Percentiles rank a stretch among this genome's conserved stretches.
phyloP scores from a whole-genome alignment of 2,888 invertebrate species.

The Amblyjoppa fuscipennis region DNA sequence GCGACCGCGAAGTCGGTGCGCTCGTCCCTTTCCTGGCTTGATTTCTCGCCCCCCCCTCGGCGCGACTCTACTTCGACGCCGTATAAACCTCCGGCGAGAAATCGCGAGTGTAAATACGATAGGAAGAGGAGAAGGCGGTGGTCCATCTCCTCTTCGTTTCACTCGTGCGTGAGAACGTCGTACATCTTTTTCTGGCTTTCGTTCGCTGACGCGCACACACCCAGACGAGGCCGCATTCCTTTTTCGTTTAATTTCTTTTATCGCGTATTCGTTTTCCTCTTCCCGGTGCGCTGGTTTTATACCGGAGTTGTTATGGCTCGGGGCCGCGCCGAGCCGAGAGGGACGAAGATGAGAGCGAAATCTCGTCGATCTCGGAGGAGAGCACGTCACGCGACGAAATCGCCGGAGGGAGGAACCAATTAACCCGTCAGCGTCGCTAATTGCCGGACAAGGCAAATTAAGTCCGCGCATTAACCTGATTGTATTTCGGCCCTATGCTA shows the following conservation, averaged over 20 bases:
- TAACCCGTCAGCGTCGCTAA: conserved; percentile 80
- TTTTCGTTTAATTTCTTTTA: conserved; percentile 8
- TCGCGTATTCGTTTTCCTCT: conserved; percentile 19
- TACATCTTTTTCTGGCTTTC: neutral
- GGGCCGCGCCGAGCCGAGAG: neutral
- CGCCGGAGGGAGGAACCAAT: conserved; percentile 77
- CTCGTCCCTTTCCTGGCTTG: conserved; percentile 11
- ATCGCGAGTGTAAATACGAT: conserved; percentile 5
- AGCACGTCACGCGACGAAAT: conserved; percentile 80
- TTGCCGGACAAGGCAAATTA: conserved; percentile 73
- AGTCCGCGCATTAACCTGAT: conserved; percentile 65
- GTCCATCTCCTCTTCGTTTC: conserved; percentile 14
- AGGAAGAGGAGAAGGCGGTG: conserved; percentile 14
- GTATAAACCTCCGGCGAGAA: conserved; percentile 15
- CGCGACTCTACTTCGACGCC: conserved; percentile 1
- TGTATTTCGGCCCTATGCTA: neutral
- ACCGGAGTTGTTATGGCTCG: neutral
- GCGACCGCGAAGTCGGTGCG: conserved; percentile 2
- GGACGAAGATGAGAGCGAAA: conserved; percentile 54
- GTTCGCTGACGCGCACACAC: neutral
- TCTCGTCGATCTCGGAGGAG: conserved; percentile 69
- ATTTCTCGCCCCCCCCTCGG: conserved; percentile 17
- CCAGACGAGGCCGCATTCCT: neutral
- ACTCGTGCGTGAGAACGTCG: conserved; percentile 3
- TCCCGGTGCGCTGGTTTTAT: conserved; percentile 12